A percentile compares a stretch with the other conserved stretches of the same genome.
phyloP scores from a whole-genome alignment of 2,113 vertebrate genomes.

The Brachionichthys hirsutus region DNA sequence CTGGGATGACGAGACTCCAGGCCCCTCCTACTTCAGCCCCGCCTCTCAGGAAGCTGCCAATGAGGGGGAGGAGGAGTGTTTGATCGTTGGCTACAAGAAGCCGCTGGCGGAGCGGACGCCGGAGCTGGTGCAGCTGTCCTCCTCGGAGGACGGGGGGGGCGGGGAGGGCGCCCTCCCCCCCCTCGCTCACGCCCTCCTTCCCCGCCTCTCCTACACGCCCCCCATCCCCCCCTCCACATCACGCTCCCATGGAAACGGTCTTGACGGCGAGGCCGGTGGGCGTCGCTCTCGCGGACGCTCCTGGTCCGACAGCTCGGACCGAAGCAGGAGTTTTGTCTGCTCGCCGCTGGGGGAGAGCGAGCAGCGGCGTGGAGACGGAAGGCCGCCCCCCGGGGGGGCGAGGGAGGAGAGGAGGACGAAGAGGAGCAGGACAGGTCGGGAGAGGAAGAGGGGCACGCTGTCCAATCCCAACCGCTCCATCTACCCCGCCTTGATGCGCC shows the following conservation, averaged over 20 bases:
- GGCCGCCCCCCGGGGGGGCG: background rate
- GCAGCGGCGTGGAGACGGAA: background rate
- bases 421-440: constrained; percentile 5
- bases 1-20: constrained; percentile 92
- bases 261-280: background rate
- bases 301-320: constrained; percentile 17
- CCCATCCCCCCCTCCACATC: constrained; percentile 55
- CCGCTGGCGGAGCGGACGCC: constrained; percentile 90
- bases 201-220: constrained; percentile 27
- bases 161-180: constrained; percentile 11
- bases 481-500: constrained; percentile 48
- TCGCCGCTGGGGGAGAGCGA: background rate
- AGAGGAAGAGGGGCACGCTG: constrained; percentile 31
- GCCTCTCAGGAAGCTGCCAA: constrained; percentile 25
- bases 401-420: constrained; percentile 7
- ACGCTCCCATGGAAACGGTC: background rate
- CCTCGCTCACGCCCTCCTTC: constrained; percentile 1
- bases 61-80: constrained; percentile 76
- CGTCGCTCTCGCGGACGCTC: background rate
- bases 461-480: constrained; percentile 58
- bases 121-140: constrained; percentile 90
- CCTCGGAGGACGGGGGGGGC: constrained; percentile 85
- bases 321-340: constrained; percentile 29
- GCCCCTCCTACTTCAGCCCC: constrained; percentile 87
- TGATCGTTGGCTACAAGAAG: constrained; percentile 92